phyloP scores from a whole-genome alignment of 2,888 invertebrate species.

The Zaprionus lineosus region DNA sequence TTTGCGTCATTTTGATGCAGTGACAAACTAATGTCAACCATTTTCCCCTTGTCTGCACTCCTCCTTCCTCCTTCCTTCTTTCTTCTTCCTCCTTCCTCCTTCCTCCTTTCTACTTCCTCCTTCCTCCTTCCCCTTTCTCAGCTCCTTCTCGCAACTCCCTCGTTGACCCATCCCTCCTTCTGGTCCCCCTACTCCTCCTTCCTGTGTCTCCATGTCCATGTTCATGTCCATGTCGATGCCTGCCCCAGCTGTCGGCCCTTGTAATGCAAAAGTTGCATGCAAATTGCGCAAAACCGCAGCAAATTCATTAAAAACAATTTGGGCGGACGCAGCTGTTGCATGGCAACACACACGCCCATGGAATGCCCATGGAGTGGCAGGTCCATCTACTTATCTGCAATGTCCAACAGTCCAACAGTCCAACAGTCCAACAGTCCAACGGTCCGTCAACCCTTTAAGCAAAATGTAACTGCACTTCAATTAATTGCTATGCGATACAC shows the following conservation, averaged over 20 bases:
- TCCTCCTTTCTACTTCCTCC: not conserved
- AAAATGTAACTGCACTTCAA: slow-evolving; percentile 49
- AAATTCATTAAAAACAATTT: slow-evolving; percentile 78
- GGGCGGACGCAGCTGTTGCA: slow-evolving; percentile 64
- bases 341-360: slow-evolving; percentile 29
- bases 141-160: not conserved
- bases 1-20: slow-evolving; percentile 55
- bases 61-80: not conserved
- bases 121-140: not conserved
- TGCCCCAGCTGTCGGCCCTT: slow-evolving; percentile 32
- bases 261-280: slow-evolving; percentile 73
- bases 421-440: slow-evolving; percentile 15
- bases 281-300: slow-evolving; percentile 78
- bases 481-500: slow-evolving; percentile 42
- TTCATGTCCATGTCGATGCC: not conserved
- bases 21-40: slow-evolving; percentile 73
- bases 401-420: not conserved
- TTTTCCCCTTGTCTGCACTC: no score
- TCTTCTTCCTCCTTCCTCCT: not conserved
- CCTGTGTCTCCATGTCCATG: no score
- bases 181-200: no score
- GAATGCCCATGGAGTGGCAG: slow-evolving; percentile 20
- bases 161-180: not conserved
- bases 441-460: slow-evolving; percentile 30
- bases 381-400: slow-evolving; percentile 11